Evolutionary conservation across 2,113 vertebrate species (phyloP), one percentile per base, ranked within the genome.

Genomic region (Pongo pygmaeus): DNA sequence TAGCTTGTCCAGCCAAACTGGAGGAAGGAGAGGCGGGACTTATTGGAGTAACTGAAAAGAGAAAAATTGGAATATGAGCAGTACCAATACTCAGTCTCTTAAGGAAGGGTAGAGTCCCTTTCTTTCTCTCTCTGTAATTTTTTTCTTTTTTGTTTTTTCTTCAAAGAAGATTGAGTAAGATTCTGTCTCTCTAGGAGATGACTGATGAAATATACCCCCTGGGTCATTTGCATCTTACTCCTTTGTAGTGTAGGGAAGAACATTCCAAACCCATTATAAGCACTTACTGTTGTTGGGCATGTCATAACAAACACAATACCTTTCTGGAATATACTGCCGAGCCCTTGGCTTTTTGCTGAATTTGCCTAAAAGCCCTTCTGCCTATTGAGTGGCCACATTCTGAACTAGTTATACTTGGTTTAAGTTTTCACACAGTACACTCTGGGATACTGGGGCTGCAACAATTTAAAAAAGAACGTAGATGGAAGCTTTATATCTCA

Each of bases 131-230:
- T 70, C 14, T 70, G 2, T 86, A 61, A 32, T 93, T 7, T 9
- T 50, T 30, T 77, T 48, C 61, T 77, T 38, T 43, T 38, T 40
- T n/a, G 5, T 81, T 70, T 90, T 90, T 35, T 40, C 30, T 61
- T 86, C 27, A 97, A 32, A 74, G 78, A 64, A 55, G 30, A 74
- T 92, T 94, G 83, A 95, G 40, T 92, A 69, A 87, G n/a, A 91
- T 69, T 91, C 70, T 30, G 20, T 52, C 40, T 93, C 52, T 75
- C 72, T 2, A 40, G 77, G 35, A 96, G 80, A 72, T 46, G 57
- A 46, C 20, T 93, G 80, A 87, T n/a, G 43, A 94, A 95, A 80
- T 88, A 38, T n/a, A 35, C 5, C 40, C 46, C 50, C 25, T 78
- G 13, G 43, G 57, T 95, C 61, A 81, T 93, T 95, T 95, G 79